Evolutionary conservation across 2,797 vertebrate species (phyloP), one percentile per base, ranked within the genome.

Genomic region (Vultur gryphus): DNA sequence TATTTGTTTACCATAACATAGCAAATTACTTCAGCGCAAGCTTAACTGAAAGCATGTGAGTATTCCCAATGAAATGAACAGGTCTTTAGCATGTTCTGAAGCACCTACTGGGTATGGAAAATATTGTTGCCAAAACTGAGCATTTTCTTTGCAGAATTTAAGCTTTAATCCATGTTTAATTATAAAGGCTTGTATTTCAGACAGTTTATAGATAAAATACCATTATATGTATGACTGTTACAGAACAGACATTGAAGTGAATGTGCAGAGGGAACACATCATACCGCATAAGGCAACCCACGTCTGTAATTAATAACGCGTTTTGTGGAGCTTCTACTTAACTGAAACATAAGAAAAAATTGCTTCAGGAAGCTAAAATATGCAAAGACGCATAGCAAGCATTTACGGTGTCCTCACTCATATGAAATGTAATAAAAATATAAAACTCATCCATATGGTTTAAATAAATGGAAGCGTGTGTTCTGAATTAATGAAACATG

Each of bases 311-410:
- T 92, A 96, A 95, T 79, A 71, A 84, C 6, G 9, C 10, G 3
- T 75, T 95, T 92, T 70, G 69, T 55, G 89, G 89, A 81, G 82
- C 70, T 80, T 76, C 71, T 91, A 49, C 85, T 84, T 84, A 85
- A 91, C 66, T 43, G 86, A 91, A 92, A 91, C 58, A 46, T 20
- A 43, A 57, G 57, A 54, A 55, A 92, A 91, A 94, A 87, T 84
- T 89, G 70, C 70, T 93, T 78, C 49, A 73, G 93, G 93, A 96
- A 95, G 84, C 66, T 87, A 46, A 91, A 96, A 84, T 79, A 96
- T 33, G 16, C 84, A 76, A 94, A 96, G 86, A 89, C 2, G 28
- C 46, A 71, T 20, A 87, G 81, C 88, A 85, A 92, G 41, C 52
- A 55, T 59, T 92, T 95, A 75, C 0, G 8, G 91, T 88, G 85